phyloP scores from a whole-genome alignment of 35 echinoderm and acorn worm genomes.

The Lytechinus pictus region DNA sequence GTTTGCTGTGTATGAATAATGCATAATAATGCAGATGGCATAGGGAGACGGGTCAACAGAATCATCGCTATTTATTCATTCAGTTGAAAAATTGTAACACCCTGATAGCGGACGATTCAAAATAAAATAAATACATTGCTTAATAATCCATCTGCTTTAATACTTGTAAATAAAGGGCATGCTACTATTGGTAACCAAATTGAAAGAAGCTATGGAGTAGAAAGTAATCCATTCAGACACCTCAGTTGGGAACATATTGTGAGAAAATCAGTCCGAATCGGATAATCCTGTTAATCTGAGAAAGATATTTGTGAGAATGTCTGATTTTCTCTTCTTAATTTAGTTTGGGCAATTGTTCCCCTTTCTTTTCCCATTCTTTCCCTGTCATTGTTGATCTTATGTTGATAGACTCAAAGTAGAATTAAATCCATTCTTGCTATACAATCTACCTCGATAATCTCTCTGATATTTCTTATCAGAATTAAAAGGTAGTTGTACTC shows the following conservation, averaged over 20 bases:
- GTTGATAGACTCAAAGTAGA: background rate
- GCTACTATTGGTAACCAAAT: background rate
- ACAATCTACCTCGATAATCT: background rate
- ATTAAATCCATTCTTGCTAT: background rate
- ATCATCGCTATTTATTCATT: background rate
- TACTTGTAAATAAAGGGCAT: background rate
- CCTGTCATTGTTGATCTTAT: background rate
- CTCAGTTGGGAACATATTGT: background rate
- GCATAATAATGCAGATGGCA: background rate
- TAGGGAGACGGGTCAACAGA: background rate
- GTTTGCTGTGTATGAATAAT: background rate
- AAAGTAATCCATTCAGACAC: background rate
- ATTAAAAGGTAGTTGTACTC: slow-evolving; percentile 19
- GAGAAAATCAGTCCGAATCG: background rate
- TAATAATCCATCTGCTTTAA: background rate
- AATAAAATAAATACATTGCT: background rate
- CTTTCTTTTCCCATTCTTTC: background rate
- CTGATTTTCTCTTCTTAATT: background rate
- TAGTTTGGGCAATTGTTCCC: background rate
- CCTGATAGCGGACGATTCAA: background rate
- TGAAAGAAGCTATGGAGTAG: background rate
- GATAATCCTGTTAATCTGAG: background rate
- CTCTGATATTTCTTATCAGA: background rate
- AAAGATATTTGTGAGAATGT: background rate
- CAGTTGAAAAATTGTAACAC: background rate